Evolutionary conservation across 1,140 invertebrate genomes (phyloP), one percentile per base, ranked within the genome.

Genomic region (Drosophila kanapiae): DNA sequence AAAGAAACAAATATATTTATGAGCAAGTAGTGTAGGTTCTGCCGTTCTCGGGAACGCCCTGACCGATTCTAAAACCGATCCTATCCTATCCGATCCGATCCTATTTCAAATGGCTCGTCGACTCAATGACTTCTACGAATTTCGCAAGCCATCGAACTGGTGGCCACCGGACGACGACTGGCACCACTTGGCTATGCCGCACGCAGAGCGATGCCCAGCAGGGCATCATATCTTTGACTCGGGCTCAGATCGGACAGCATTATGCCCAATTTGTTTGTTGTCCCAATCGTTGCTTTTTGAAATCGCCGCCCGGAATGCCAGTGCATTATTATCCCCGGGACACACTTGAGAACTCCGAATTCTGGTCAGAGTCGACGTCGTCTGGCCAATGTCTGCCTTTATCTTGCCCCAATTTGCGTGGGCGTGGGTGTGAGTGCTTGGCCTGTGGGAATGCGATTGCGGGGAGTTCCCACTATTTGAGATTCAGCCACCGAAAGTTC

Each of bases 201-300:
- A 77, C 74, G 64, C 75, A 78, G 76, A 42, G 64, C 9, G n/a
- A n/a, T 33, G 13, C 72, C 56, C 72, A 76, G 72, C 75, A 49
- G 62, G 33, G 43, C 54, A 71, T 27, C 51, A 14, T 11, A 13
- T 23, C 51, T 31, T n/a, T 23, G 42, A 53, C 35, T 18, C 47
- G 54, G 42, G 35, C 40, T 29, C 38, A 42, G 62, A 67, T 53
- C 37, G 35, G 29, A 10, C 48, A 35, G 33, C 65, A 77, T 78
- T 78, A 78, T 78, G 75, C 65, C 75, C 76, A 78, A 78, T 78
- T 78, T 78, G 76, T 78, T 78, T 78, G 64, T 78, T 78, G 65
- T 70, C 57, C 38, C 43, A 63, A 51, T 37, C 33, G n/a, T 31
- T 33, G 42, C 51, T 69, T 70, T 78, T 78, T 78, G 31, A 78